Evolutionary conservation across 37 sponge, comb jelly and placozoan genomes (phyloP), one percentile per base, ranked within the genome.

Genomic region (Petrosia ficiformis): DNA sequence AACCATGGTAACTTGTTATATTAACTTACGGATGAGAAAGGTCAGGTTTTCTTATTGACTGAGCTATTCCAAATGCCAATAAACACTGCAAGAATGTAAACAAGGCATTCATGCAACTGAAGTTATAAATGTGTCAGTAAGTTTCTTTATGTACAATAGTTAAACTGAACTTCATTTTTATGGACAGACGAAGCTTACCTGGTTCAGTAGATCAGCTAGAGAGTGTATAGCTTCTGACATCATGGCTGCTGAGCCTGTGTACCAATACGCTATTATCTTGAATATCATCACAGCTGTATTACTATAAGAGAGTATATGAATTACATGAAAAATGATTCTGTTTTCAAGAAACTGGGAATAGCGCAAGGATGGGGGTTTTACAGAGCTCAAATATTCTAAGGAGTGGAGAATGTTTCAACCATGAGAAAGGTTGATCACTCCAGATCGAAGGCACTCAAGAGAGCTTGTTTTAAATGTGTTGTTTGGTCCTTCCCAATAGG

Each of bases 201-300:
- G 99, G 61, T 98, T 98, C 65, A 90, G 84, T 38, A 85, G 67
- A 67, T 98, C 99, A n/a, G 79, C 97, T 6, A 95, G 79, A 30
- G 96, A 95, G 79, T 98, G 99, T 3, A 98, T 82, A 1, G 96
- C 90, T 54, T 98, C 99, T 36, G 99, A 95, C 42, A 95, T 66
- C 94, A 98, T 93, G 44, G 91, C 80, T 24, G 96, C 92, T 26
- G 96, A 95, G 26, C 99, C 99, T 40, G 96, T 93, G 85, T 90
- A 87, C n/a, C 78, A 25, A 63, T 90, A 95, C 36, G 99, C 91
- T 35, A 84, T 38, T 29, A 87, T 36, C 76, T 98, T 98, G 76
- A 93, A 63, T 44, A 85, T 29, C 29, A 85, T 42, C 41, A 98
- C 96, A 8, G 72, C 72, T 48, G 89, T 73, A 48, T 98, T 98